A percentile compares a stretch with the other conserved stretches of the same genome.
Evolutionary conservation across 2,797 vertebrate genomes (phyloP).

Genomic region (Linurgus olivaceus): DNA sequence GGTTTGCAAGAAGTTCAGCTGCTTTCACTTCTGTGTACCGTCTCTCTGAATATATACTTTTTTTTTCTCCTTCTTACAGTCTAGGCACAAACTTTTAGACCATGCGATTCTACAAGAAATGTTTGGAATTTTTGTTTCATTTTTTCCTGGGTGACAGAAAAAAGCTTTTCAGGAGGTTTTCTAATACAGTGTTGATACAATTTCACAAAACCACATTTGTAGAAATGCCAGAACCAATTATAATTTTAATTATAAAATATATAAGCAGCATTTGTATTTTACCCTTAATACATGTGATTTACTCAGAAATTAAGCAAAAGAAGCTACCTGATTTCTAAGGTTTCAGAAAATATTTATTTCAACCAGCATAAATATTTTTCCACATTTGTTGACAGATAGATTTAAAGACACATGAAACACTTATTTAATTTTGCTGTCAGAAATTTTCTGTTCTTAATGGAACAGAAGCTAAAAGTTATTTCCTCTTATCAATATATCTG

Average conservation of each 20-base stretch:
- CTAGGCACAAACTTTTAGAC: constrained; percentile 41
- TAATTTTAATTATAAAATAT: neutral
- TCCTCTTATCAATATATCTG: neutral
- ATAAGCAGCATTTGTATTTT: neutral
- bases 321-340: neutral
- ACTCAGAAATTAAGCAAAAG: neutral
- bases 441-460: neutral
- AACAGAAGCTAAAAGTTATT: neutral
- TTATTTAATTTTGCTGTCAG: neutral
- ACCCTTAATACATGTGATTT: neutral
- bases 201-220: neutral
- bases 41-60: constrained; percentile 46
- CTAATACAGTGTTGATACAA: neutral
- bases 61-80: neutral
- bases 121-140: neutral
- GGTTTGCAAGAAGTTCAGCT: constrained; percentile 55
- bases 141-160: neutral
- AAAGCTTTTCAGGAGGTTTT: neutral
- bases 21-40: constrained; percentile 54
- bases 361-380: neutral
- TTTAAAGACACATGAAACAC: neutral
- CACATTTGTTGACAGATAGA: neutral
- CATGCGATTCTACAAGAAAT: neutral
- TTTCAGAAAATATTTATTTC: neutral
- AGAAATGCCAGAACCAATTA: neutral